These are phyloP conservation scores for Megalonaias nervosa DNA, from an alignment of 1,140 invertebrate genomes.

Conservation along the genomic window DNA sequence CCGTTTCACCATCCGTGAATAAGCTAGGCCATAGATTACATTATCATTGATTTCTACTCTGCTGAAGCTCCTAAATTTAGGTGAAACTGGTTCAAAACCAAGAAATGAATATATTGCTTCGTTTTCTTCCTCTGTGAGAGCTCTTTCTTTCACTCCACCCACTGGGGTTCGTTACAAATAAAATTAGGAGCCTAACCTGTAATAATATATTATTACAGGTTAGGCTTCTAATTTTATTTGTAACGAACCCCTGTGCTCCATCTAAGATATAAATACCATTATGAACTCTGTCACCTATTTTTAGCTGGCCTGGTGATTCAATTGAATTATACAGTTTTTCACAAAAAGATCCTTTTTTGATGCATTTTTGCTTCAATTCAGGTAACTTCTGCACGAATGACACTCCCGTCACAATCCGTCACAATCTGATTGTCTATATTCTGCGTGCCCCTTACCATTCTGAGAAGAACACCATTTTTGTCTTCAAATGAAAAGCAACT, in stretches of 20 bases:
- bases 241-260: too few species aligned
- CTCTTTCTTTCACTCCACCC: slow-evolving; percentile 6
- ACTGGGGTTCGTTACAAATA: too few species aligned
- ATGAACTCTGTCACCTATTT: slow-evolving; percentile 11
- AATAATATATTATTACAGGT: too few species aligned
- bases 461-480: slow-evolving; percentile 34
- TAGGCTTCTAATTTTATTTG: too few species aligned
- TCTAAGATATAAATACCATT: slow-evolving; percentile 28
- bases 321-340: slow-evolving; percentile 26
- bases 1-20: slow-evolving; percentile 27
- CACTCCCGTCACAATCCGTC: slow-evolving; percentile 27
- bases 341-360: slow-evolving; percentile 13
- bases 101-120: background rate
- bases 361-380: slow-evolving; percentile 22
- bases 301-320: slow-evolving; percentile 16
- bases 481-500: slow-evolving; percentile 44
- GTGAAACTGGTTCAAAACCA: slow-evolving; percentile 4
- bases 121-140: slow-evolving; percentile 16
- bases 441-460: slow-evolving; percentile 37
- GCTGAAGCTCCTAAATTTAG: slow-evolving; percentile 9
- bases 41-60: slow-evolving; percentile 6
- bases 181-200: too few species aligned
- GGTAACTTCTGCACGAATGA: slow-evolving; percentile 37
- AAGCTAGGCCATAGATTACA: slow-evolving; percentile 19
- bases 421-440: slow-evolving; percentile 37